Base-by-base conservation (phyloP, 1,140 invertebrate genomes). In the Leptoteleia sp. region DNA sequence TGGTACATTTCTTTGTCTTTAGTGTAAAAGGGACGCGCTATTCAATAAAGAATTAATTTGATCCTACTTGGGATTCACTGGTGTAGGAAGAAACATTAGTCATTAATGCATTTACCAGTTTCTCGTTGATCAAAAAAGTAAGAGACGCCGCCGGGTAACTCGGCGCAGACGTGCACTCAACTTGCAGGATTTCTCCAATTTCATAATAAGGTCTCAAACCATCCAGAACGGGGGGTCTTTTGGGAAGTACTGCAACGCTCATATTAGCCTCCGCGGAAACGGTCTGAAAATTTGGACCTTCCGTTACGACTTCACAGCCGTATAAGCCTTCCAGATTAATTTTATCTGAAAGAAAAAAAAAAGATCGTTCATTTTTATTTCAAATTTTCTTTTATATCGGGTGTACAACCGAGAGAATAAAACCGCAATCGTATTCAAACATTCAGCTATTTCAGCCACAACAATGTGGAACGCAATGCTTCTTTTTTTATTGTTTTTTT, bases 111-210 rank as follows among this genome's bases (percentile, higher is more conserved):
- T 79, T 94, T 90, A 96, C 95, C 89, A 92, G 91, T 78, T 92
- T 89, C 79, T 93, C 92, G 82, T 96, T 96, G 79, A 96, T 91
- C 80, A 92, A 91, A 89, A 95, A 95, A 16, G 91, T 91, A 19
- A 96, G 90, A 37, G 92, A 90, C 11, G 93, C 91, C 1, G 93
- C 90, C 4, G 95, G 95, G 55, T 93, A 90, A 42, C 94, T 94
- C 0, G 93, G 92, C 9, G 92, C 91, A 7, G 94, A 94, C 25
- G 92, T 93, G 87, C 95, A 96, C 84, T 94, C 94, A 27, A 93
- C 94, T 80, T 91, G 87, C 22, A 96, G 89, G 17, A 92, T 87
- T 82, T 96, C 94, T 2, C 94, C 94, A 4, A 93, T 91, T 79
- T 94, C 93, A 86, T 95, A 95, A 81, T 85, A 83, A 42, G 83